Evolutionary conservation across 2,113 vertebrate genomes (phyloP).

Genomic region (Notothenia coriiceps): DNA sequence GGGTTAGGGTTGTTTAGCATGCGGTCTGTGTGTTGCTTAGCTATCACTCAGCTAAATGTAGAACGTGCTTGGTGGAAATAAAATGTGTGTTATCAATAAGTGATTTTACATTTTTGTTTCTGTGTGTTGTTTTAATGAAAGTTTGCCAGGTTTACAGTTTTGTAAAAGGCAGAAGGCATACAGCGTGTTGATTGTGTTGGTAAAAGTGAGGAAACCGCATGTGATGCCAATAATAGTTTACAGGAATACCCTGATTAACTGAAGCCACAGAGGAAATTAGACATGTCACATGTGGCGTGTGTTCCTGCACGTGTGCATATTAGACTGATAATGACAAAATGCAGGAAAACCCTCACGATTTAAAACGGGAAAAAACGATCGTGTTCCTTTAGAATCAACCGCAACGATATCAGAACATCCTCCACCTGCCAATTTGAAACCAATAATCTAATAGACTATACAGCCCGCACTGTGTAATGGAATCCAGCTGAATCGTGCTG

Average conservation of each 20-base stretch:
- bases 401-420: constrained; percentile 26
- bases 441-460: constrained; percentile 60
- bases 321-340: neutral
- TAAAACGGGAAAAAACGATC: constrained; percentile 5
- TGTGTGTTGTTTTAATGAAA: too few relatives aligned
- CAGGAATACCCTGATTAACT: constrained; percentile 1
- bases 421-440: constrained; percentile 44
- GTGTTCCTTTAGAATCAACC: constrained; percentile 24
- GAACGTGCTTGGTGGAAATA: too few relatives aligned
- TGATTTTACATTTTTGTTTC: too few relatives aligned
- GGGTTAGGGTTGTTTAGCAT: too few relatives aligned
- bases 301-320: neutral
- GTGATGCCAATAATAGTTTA: constrained; percentile 34
- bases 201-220: constrained; percentile 15
- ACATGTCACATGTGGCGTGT: constrained; percentile 5
- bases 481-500: constrained; percentile 71
- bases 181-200: constrained; percentile 13
- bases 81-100: too few relatives aligned
- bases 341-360: neutral
- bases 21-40: too few relatives aligned
- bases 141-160: too few relatives aligned
- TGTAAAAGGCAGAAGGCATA: too few relatives aligned
- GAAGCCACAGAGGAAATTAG: constrained; percentile 6
- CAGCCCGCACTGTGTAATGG: constrained; percentile 67
- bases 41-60: too few relatives aligned